phyloP scores from a whole-genome alignment of 2,797 vertebrate genomes.

The Spea hammondii region DNA sequence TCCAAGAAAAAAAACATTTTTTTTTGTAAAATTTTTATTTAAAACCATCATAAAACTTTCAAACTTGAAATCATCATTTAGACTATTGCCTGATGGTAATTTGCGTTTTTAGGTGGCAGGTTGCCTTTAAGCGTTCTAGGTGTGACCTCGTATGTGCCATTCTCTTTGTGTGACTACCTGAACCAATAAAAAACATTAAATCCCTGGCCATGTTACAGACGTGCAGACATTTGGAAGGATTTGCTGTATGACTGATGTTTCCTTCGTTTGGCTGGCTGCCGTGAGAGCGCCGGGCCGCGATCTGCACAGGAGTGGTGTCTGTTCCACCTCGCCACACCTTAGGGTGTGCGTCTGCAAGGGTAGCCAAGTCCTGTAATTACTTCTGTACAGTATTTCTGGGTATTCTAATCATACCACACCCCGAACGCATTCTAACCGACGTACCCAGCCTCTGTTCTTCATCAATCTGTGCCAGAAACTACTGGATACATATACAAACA shows the following conservation, averaged over 20 bases:
- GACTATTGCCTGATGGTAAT: too few species aligned
- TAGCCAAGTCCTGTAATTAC: conserved; percentile 49
- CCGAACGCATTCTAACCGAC: conserved; percentile 9
- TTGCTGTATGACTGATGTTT: conserved; percentile 4
- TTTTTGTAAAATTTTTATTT: too few species aligned
- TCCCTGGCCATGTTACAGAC: conserved; percentile 1
- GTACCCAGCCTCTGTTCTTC: too few species aligned
- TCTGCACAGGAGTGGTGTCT: conserved; percentile 22
- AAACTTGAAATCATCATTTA: too few species aligned
- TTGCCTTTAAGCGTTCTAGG: neutral
- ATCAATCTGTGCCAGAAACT: too few species aligned
- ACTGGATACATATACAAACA: too few species aligned
- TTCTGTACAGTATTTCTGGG: conserved; percentile 12
- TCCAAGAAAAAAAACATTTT: too few species aligned
- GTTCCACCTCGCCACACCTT: conserved; percentile 49
- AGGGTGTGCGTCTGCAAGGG: conserved; percentile 42
- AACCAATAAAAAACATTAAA: neutral
- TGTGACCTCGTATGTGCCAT: neutral
- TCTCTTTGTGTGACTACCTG: neutral
- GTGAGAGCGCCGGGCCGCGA: conserved; percentile 19
- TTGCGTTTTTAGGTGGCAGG: too few species aligned
- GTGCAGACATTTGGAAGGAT: neutral
- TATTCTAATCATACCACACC: conserved; percentile 33
- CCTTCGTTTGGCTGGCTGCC: conserved; percentile 11
- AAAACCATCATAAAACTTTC: too few species aligned